Evolutionary conservation across 2,888 invertebrate species (phyloP), one percentile per base, ranked within the genome.

Genomic region (Gymnoscelis rufifasciata): DNA sequence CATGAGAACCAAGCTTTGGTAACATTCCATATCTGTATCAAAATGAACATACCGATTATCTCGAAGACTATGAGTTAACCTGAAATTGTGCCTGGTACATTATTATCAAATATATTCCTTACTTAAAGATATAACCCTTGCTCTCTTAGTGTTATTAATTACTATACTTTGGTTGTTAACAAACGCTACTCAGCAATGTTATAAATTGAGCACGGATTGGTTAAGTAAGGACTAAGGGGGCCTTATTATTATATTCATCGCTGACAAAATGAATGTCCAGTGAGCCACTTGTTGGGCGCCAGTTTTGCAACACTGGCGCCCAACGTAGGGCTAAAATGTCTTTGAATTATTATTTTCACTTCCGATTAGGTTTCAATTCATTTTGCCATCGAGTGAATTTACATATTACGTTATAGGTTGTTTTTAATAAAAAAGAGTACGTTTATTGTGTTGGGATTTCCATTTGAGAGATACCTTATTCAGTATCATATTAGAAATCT

Each of bases 81-180:
- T 47, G 64, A 67, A 65, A 68, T 71, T 69, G 65, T 65, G 66
- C 70, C 73, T 71, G 73, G 70, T 59, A 37, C 51, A 44, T 39
- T 49, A 51, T 45, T 31, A 35, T 8, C 30, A 39, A 35, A 44
- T 19, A 19, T 19, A 19, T 19, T 19, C 19, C 19, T 19, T 19
- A 19, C 19, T 19, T 19, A 19, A 3, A 19, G 19, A 3, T 19
- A 3, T 19, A 19, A 19, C 19, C 19, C 19, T 19, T 19, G 19
- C 19, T 19, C 19, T 3, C 19, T 19, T 19, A 19, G 3, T 19
- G 19, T 19, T 19, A 19, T 19, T 19, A 23, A 23, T 19, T 5
- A 3, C 2, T 19, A 19, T 19, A 19, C 19, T 19, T 19, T 19
- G 30, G 23, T 19, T 28, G 19, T 19, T 19, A 19, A 19, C 19